Conservation (phyloP, 2,797 vertebrate genomes). For the Tangara arthus region DNA sequence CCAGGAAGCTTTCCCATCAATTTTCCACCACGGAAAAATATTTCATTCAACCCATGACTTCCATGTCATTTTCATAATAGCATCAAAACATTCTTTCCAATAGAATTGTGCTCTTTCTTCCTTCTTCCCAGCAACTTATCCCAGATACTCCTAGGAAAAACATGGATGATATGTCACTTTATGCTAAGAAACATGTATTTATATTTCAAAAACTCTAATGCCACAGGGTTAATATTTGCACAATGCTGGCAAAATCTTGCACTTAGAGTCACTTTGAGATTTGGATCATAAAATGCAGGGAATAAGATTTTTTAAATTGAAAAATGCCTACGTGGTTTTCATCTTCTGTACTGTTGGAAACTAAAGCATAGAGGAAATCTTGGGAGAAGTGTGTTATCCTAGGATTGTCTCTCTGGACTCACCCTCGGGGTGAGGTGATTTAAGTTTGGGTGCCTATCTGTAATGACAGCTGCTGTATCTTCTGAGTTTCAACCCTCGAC, state of each 20-base stretch:
- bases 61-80: not conserved
- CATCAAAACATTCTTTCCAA: not conserved
- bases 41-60: not conserved
- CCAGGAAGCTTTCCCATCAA: not conserved
- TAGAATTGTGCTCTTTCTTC: not conserved
- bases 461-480: not conserved
- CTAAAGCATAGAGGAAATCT: not conserved
- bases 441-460: not conserved
- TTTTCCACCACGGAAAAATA: not conserved
- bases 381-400: not conserved
- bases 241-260: not conserved
- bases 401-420: not conserved
- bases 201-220: not conserved
- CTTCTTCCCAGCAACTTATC: not conserved
- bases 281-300: not conserved
- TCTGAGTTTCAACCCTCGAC: slow-evolving; percentile 28
- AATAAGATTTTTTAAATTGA: not conserved
- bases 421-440: not conserved
- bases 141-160: not conserved
- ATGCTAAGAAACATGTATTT: not conserved
- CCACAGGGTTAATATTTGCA: not conserved
- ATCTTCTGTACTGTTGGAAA: not conserved
- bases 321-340: not conserved
- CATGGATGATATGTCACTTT: not conserved
- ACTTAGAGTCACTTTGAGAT: not conserved